Evolutionary conservation across 2,888 invertebrate genomes (phyloP).

Genomic region (Arge pagana): DNA sequence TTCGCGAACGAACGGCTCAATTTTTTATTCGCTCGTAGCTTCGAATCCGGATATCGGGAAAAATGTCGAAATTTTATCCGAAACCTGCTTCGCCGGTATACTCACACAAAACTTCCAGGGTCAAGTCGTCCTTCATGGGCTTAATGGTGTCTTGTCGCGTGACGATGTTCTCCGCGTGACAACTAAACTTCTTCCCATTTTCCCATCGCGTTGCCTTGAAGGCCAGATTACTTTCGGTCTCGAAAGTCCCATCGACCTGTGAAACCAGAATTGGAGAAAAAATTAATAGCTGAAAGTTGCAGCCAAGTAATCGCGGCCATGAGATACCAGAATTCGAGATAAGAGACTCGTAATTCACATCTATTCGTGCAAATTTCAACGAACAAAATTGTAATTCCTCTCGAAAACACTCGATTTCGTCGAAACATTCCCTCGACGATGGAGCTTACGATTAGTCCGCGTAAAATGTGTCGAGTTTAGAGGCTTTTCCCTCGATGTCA

Average conservation of each 20-base stretch:
- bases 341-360: background rate
- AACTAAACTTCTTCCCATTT: constrained; percentile 77
- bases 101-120: constrained; percentile 88
- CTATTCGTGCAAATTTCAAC: background rate
- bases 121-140: constrained; percentile 72
- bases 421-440: too few relatives aligned
- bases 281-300: background rate
- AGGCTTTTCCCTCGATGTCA: too few relatives aligned
- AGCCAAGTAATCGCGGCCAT: background rate
- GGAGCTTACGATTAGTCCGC: too few relatives aligned
- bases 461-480: too few relatives aligned
- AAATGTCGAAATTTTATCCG: too few relatives aligned
- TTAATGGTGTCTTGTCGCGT: constrained; percentile 73
- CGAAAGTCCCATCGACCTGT: constrained; percentile 79
- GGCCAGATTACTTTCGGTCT: constrained; percentile 76
- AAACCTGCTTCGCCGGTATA: too few relatives aligned
- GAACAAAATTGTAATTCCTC: too few relatives aligned
- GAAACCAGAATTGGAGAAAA: constrained; percentile 33
- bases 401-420: too few relatives aligned
- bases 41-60: too few relatives aligned
- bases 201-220: constrained; percentile 83
- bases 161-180: constrained; percentile 82
- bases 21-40: too few relatives aligned
- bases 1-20: too few relatives aligned
- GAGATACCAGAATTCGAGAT: constrained; percentile 16